Evolutionary conservation across 1,140 invertebrate species (phyloP), one percentile per base, ranked within the genome.

Genomic region (Neodiprion lecontei): DNA sequence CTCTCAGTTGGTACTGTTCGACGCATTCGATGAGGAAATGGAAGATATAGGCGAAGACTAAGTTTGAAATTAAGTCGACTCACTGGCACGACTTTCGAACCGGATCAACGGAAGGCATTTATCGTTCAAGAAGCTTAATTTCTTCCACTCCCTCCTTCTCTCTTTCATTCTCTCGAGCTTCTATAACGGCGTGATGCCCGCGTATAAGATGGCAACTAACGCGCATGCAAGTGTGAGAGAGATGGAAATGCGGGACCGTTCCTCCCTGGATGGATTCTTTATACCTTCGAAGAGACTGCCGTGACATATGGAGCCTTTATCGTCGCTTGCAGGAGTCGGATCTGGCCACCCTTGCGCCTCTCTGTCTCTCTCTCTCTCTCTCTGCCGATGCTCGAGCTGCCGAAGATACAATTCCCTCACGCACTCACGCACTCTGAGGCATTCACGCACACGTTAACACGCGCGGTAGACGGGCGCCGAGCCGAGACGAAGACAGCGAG

Each of bases 221-320:
- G n/a, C 53, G 53, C 11, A 9, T 14, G 8, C 11, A 9, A 61
- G 53, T 40, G 9, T 12, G 53, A 17, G n/a, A 17, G n/a, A 40
- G 28, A 40, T 40, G 28, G 28, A 7, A 61, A 61, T 40, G 28
- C 28, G 28, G 53, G 53, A 9, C 53, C 53, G 53, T 12, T 61
- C 53, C 53, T 61, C 53, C 53, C n/a, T 17, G 53, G 7, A 61
- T 8, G 53, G 53, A 61, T 61, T 61, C 53, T 61, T 61, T 61
- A 61, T 61, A 61, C 53, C n/a, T 61, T 12, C 3, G 9, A 17
- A 61, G 53, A 12, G 53, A 61, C 53, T 61, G 53, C 53, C 53
- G 53, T 61, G 53, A 61, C 53, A 61, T 61, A 61, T 61, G 53
- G 53, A 61, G 53, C 53, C 53, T 61, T 61, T 61, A 61, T 61